Evolutionary conservation across 2,888 invertebrate species (phyloP), one percentile per base, ranked within the genome.

Genomic region (Doris montereyensis): DNA sequence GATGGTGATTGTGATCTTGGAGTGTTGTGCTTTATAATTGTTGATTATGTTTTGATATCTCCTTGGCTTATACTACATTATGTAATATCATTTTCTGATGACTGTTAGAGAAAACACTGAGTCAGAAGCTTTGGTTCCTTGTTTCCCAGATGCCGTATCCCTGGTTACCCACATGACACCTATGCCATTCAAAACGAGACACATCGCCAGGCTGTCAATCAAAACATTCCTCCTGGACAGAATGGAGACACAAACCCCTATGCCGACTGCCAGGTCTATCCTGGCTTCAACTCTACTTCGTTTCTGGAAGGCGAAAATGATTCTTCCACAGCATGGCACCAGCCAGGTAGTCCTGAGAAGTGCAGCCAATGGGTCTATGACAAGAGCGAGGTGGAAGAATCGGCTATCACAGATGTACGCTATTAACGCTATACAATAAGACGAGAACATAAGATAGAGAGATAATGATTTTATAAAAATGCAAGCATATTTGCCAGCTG

Each of bases 121-220:
- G n/a, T n/a, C n/a, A n/a, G n/a, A n/a, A n/a, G n/a, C n/a, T n/a
- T n/a, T n/a, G n/a, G n/a, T n/a, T n/a, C n/a, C n/a, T n/a, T n/a
- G n/a, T n/a, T n/a, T n/a, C 8, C 52, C 52, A 41, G 87, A 41
- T 87, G 87, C 71, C 82, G 83, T 4, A 77, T 87, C 2, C 86
- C 86, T 5, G 83, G 82, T 0, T 83, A 82, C 10, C 67, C 80
- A 0, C 87, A 87, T 70, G 88, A 88, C 81, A 87, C 86, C 1
- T 88, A 83, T 65, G 80, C 72, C 4, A 73, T 85, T n/a, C 84
- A 85, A 60, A 76, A 65, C 68, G 74, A 77, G 0, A 57, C 60
- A 26, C 88, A 87, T 52, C 74, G 76, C 62, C 13, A 34, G 28
- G 58, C 85, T 28, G 79, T 87, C 52, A 83, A 85, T 67, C 52